phyloP scores from a whole-genome alignment of 2,113 vertebrate genomes.

The Phalacrocorax aristotelis region DNA sequence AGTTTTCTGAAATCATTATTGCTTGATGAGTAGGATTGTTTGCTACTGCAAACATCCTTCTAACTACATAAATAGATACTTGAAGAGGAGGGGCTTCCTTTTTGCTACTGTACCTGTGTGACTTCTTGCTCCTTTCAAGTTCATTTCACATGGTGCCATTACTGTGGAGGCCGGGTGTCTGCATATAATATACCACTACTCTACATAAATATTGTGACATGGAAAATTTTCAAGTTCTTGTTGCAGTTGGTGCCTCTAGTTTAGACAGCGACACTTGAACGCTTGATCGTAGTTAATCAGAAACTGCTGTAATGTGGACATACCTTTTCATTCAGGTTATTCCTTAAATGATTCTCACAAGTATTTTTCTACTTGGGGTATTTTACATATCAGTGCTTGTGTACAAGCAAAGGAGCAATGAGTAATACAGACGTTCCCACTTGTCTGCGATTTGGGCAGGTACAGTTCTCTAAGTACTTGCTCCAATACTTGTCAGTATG shows the following conservation, averaged over 20 bases:
- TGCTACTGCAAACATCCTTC: not conserved
- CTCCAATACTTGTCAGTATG: not conserved
- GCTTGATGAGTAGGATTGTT: not conserved
- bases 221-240: not conserved
- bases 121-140: not conserved
- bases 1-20: not conserved
- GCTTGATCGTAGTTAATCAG: not conserved
- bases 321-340: not conserved
- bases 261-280: not conserved
- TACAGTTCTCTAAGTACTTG: not conserved
- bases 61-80: not conserved
- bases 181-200: not conserved
- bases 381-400: not conserved
- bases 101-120: not conserved
- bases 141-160: not conserved
- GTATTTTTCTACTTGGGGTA: not conserved
- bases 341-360: not conserved
- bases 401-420: not conserved
- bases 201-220: not conserved
- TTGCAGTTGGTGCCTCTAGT: not conserved
- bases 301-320: not conserved
- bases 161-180: not conserved
- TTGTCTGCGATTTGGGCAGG: not conserved
- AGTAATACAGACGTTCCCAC: not conserved
- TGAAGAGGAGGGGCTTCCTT: not conserved